These are phyloP conservation scores for Pseudococcus longispinus DNA, from an alignment of 2,888 invertebrate genomes.

Conservation along the genomic window DNA sequence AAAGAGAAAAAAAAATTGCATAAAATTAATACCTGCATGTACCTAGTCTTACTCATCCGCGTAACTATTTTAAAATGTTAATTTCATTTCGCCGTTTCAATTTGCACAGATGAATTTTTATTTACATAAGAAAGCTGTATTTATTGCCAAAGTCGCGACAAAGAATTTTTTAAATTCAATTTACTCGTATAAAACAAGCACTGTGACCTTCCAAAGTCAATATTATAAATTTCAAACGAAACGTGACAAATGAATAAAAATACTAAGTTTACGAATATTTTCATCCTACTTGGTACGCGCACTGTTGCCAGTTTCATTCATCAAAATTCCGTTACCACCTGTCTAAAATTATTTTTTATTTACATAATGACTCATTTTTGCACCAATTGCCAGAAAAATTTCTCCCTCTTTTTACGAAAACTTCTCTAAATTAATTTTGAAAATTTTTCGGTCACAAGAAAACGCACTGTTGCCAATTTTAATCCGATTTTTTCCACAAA, in stretches of 20 bases:
- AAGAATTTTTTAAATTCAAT: not conserved
- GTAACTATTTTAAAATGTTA: not conserved
- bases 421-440: no score
- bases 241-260: not conserved
- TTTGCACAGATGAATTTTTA: not conserved
- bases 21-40: not conserved
- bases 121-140: not conserved
- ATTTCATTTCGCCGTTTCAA: not conserved
- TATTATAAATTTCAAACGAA: not conserved
- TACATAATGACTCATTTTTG: no score
- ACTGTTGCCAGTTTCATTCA: no score
- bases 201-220: not conserved
- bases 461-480: no score
- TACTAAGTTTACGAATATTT: no score
- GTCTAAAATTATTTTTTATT: no score
- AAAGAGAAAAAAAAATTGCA: not conserved
- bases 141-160: not conserved
- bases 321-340: no score
- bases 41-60: not conserved
- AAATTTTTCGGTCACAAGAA: no score
- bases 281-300: no score
- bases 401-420: no score
- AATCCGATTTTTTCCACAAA: no score
- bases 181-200: not conserved
- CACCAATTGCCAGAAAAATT: no score